Evolutionary conservation across 2,113 vertebrate species (phyloP).

Genomic region (Halichoerus grypus): DNA sequence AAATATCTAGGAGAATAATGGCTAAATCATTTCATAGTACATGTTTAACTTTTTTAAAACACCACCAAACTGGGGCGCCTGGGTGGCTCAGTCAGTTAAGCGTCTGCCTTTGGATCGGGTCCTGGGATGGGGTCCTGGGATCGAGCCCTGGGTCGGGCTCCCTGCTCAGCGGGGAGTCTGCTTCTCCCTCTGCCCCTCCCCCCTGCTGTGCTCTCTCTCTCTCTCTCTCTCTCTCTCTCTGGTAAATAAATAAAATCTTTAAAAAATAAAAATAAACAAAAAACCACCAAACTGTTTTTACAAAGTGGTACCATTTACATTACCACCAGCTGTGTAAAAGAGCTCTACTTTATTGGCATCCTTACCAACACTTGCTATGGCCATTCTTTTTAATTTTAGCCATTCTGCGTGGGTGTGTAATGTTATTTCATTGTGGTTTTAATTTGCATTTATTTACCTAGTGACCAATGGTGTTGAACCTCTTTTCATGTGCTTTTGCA

Average conservation of each 20-base stretch:
- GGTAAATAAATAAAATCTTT: neutral
- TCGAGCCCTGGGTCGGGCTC: neutral
- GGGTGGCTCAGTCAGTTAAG: neutral
- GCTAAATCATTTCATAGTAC: neutral
- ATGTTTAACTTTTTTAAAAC: neutral
- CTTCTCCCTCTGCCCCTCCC: neutral
- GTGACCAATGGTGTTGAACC: neutral
- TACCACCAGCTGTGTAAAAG: neutral
- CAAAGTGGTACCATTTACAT: neutral
- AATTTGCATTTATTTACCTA: neutral
- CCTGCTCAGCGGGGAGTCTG: neutral
- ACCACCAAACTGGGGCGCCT: neutral
- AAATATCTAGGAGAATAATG: conserved; percentile 11
- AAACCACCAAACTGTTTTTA: neutral
- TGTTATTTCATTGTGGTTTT: neutral
- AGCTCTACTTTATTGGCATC: neutral
- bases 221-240: neutral
- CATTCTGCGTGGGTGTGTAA: neutral
- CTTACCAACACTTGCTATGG: neutral
- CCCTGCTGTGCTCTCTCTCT: neutral
- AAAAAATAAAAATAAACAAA: neutral
- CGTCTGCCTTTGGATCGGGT: neutral
- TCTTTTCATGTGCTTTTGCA: neutral
- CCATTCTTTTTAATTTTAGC: neutral
- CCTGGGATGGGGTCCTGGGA: neutral